These are phyloP conservation scores for Heteropelma amictum DNA, from an alignment of 2,888 invertebrate genomes.

Conservation along the genomic window DNA sequence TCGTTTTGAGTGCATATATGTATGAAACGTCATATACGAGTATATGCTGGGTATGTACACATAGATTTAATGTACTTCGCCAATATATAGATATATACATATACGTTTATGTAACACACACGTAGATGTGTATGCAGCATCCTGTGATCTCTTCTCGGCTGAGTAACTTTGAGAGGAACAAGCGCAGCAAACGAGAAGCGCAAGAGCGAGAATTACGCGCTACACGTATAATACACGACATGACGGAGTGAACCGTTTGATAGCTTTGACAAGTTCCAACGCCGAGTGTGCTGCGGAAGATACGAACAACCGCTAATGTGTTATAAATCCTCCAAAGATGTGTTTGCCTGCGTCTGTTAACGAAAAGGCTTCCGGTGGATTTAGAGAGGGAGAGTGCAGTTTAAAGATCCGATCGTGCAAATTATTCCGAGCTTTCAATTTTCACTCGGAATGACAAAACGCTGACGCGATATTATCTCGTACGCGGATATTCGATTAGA, in stretches of 20 bases:
- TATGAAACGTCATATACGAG: neutral
- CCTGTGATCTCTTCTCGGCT: conserved; percentile 42
- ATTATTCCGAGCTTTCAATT: neutral
- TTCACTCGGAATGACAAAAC: too few relatives aligned
- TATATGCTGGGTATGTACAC: neutral
- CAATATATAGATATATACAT: too few relatives aligned
- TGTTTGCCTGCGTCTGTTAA: neutral
- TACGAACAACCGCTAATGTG: conserved; percentile 14
- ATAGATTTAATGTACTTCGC: too few relatives aligned
- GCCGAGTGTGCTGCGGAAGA: conserved; percentile 8
- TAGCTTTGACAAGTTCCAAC: conserved; percentile 17
- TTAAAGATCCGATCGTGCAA: conserved; percentile 21
- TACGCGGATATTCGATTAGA: too few relatives aligned
- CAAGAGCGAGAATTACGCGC: conserved; percentile 21
- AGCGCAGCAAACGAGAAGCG: conserved; percentile 3
- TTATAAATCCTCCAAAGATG: too few relatives aligned
- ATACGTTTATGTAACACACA: neutral
- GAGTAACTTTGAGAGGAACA: conserved; percentile 29
- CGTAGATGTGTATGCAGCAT: neutral
- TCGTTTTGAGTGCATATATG: conserved; percentile 40
- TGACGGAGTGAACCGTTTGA: conserved; percentile 17
- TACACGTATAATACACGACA: conserved; percentile 7
- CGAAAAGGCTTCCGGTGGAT: conserved; percentile 6
- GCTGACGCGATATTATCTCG: too few relatives aligned
- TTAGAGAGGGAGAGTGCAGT: conserved; percentile 10